phyloP scores from a whole-genome alignment of 2,113 vertebrate species.

The Notothenia coriiceps region DNA sequence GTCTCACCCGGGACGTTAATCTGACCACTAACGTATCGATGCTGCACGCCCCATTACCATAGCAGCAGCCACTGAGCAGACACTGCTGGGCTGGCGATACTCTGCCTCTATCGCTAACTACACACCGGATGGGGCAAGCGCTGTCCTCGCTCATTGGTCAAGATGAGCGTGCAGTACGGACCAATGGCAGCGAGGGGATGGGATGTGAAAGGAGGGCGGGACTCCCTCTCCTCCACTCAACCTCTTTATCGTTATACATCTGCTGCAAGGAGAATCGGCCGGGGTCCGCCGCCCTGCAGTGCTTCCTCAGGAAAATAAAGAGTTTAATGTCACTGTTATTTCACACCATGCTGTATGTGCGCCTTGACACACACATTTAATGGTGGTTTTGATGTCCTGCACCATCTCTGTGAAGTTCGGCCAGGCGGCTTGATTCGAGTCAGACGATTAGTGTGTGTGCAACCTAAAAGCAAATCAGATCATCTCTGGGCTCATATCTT shows the following conservation, averaged over 20 bases:
- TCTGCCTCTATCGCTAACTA: constrained; percentile 51
- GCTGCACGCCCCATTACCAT: constrained; percentile 83
- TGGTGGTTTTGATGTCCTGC: background rate
- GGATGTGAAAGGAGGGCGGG: constrained; percentile 34
- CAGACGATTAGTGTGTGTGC: background rate
- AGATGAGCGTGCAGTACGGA: constrained; percentile 16
- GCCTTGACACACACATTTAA: background rate
- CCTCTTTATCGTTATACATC: background rate
- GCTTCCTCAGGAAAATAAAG: constrained; percentile 22
- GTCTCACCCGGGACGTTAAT: constrained; percentile 36
- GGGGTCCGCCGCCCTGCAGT: constrained; percentile 7
- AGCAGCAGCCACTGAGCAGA: constrained; percentile 74
- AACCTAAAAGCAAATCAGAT: background rate
- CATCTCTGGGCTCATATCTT: background rate
- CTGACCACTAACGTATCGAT: constrained; percentile 56
- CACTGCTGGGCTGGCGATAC: constrained; percentile 62
- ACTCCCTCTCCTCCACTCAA: background rate
- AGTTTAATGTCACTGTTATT: constrained; percentile 31
- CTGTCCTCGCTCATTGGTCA: constrained; percentile 79
- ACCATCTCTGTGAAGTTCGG: background rate
- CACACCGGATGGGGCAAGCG: constrained; percentile 73
- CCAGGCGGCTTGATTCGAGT: background rate
- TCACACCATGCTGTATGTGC: constrained; percentile 18
- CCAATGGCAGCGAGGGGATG: constrained; percentile 75
- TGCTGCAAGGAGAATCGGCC: constrained; percentile 19